Base-by-base conservation (phyloP, 2,888 invertebrate genomes). In the Sinhomidia bicolor region DNA sequence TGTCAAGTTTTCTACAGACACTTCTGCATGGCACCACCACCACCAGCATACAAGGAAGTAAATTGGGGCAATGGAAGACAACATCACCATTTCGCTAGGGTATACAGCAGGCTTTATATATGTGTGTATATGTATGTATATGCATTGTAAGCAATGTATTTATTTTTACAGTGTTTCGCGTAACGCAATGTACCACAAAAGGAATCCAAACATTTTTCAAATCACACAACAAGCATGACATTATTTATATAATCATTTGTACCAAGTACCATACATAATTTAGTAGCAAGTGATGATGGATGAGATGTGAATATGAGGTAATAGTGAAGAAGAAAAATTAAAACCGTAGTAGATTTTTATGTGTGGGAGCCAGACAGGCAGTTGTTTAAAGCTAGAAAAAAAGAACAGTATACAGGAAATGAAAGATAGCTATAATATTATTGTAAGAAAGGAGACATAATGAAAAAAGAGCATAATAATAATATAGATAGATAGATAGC, bases 161-260 rank as follows among this genome's bases (percentile, higher is more conserved):
- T 83, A 83, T 83, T 83, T 83, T 83, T 83, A 74, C 83, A 83
- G 68, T 74, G 60, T 83, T 83, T 83, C 44, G 57, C 74, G 44
- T 74, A 83, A 74, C 71, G 74, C 74, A n/a, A n/a, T n/a, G n/a
- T 74, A 83, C 36, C 51, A 60, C 83, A 54, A 68, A 68, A n/a
- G 51, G 17, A 20, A 23, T 32, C 26, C 17, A 26, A 20, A 36
- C 9, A 60, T 80, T 44, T 54, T 80, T 80, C 80, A 60, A 60
- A 60, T 74, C 44, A 44, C 81, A n/a, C n/a, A n/a, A 36, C 4
- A 6, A 36, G 81, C 81, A 82, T 82, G 81, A 82, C 29, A 65
- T 65, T 44, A 62, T 81, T 62, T 62, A 62, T 62, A 62, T 62
- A 62, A 62, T 62, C 62, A 26, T 62, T 62, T 62, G n/a, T 62